A percentile compares a stretch with the other conserved stretches of the same genome.
These are phyloP conservation scores for Onthophagus sagittarius DNA, from an alignment of 2,888 invertebrate genomes.

Conservation along the genomic window DNA sequence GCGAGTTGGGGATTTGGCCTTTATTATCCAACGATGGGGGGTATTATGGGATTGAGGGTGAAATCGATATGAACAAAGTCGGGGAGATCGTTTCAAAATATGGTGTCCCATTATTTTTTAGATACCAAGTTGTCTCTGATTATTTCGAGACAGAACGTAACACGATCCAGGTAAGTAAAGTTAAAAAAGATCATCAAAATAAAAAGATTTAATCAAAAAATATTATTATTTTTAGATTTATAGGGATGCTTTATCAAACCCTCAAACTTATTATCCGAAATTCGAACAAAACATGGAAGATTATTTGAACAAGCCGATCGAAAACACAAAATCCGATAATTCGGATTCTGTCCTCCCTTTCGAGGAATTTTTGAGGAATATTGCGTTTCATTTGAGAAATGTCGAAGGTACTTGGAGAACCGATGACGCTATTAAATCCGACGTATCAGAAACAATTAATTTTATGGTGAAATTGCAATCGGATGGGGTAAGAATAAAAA, in stretches of 20 bases:
- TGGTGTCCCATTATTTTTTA: slow-evolving; percentile 44
- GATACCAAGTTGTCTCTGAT: slow-evolving; percentile 39
- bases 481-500: slow-evolving; percentile 39
- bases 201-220: background rate
- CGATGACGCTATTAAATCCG: slow-evolving; percentile 21
- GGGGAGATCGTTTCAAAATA: slow-evolving; percentile 42
- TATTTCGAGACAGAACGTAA: slow-evolving; percentile 37
- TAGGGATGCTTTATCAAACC: slow-evolving; percentile 30
- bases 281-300: slow-evolving; percentile 34
- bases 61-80: slow-evolving; percentile 41
- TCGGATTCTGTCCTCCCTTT: slow-evolving; percentile 17
- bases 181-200: background rate
- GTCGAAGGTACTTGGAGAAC: slow-evolving; percentile 22
- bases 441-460: slow-evolving; percentile 20
- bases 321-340: background rate
- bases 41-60: slow-evolving; percentile 13
- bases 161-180: slow-evolving; percentile 40
- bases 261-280: slow-evolving; percentile 29
- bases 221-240: slow-evolving; percentile 28
- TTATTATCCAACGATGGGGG: slow-evolving; percentile 31
- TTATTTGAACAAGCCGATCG: slow-evolving; percentile 13
- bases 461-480: slow-evolving; percentile 37
- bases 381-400: slow-evolving; percentile 26
- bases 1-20: slow-evolving; percentile 42
- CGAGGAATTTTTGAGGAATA: slow-evolving; percentile 25